Evolutionary conservation across 2,888 invertebrate species (phyloP).

Genomic region (Callyntrura guangdongensis): DNA sequence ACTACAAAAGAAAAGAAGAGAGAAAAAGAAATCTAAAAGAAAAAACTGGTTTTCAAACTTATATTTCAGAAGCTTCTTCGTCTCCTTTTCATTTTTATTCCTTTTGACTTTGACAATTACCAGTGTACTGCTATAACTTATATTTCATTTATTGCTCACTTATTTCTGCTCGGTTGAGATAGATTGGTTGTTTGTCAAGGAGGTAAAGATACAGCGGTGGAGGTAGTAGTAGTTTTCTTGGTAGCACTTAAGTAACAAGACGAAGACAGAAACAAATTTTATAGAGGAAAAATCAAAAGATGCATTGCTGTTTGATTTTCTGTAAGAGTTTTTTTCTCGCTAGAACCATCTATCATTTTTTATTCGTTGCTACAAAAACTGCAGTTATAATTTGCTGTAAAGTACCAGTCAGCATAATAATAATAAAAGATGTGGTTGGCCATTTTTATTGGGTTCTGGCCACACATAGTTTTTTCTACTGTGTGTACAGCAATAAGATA

Average conservation of each 20-base stretch:
- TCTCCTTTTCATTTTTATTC: not conserved
- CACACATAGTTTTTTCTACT: conserved; percentile 65
- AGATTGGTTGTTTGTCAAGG: too few species aligned
- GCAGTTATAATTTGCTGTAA: not conserved
- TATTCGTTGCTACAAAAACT: not conserved
- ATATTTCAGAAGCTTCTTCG: conserved; percentile 39
- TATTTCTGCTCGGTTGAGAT: not conserved
- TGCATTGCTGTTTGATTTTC: conserved; percentile 47
- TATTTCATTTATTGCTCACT: not conserved
- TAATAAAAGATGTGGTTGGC: not conserved
- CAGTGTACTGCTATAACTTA: too few species aligned
- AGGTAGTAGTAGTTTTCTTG: too few species aligned
- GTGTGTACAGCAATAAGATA: conserved; percentile 57
- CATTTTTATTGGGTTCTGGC: conserved; percentile 27
- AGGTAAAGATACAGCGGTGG: too few species aligned
- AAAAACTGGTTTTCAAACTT: conserved; percentile 57
- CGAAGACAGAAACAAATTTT: conserved; percentile 67
- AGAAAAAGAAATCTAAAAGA: conserved; percentile 41
- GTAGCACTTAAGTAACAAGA: conserved; percentile 62
- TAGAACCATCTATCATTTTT: conserved; percentile 55
- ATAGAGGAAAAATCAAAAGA: conserved; percentile 52
- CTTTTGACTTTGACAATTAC: not conserved
- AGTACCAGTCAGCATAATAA: not conserved
- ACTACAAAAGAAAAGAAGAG: too few species aligned
- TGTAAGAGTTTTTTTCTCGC: conserved; percentile 22